A percentile compares a stretch with the other conserved stretches of the same genome.
Evolutionary conservation across 2,797 vertebrate genomes (phyloP).

Genomic region (Microctenopoma stevenorrisi): DNA sequence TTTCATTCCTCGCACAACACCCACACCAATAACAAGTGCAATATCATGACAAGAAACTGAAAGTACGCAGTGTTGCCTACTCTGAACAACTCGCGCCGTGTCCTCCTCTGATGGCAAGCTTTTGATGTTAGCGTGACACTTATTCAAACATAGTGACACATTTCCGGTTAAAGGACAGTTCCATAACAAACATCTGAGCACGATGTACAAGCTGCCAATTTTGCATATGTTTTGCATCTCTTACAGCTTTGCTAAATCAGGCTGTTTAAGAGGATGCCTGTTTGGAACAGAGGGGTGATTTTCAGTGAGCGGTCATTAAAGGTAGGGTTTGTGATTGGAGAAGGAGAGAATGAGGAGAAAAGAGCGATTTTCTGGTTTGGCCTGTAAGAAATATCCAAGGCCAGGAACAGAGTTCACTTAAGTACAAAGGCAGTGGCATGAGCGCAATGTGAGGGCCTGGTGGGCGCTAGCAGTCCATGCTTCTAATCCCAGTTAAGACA

Average conservation of each 20-base stretch:
- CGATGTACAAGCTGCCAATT: not conserved
- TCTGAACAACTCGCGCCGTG: too few species aligned
- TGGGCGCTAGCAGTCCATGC: constrained; percentile 34
- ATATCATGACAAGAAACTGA: not conserved
- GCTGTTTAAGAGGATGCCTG: not conserved
- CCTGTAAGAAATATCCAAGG: constrained; percentile 21
- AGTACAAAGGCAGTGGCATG: constrained; percentile 27
- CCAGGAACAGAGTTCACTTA: constrained; percentile 27
- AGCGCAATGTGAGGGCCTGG: constrained; percentile 33
- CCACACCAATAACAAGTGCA: not conserved
- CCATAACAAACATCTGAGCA: not conserved
- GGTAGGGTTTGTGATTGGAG: not conserved
- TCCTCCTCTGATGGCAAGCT: too few species aligned
- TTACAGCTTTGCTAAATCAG: not conserved
- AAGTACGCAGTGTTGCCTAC: too few species aligned
- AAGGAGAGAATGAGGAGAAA: not conserved
- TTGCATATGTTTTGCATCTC: not conserved
- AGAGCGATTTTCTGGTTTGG: constrained; percentile 17
- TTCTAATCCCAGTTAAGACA: constrained; percentile 80
- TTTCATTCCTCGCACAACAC: not conserved
- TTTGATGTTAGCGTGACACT: too few species aligned
- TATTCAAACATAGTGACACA: too few species aligned
- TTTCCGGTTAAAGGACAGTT: too few species aligned
- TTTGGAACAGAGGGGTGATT: not conserved
- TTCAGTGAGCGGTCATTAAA: not conserved